These are phyloP conservation scores for Drosophila oshimai DNA, from an alignment of 1,140 invertebrate species.

Conservation along the genomic window DNA sequence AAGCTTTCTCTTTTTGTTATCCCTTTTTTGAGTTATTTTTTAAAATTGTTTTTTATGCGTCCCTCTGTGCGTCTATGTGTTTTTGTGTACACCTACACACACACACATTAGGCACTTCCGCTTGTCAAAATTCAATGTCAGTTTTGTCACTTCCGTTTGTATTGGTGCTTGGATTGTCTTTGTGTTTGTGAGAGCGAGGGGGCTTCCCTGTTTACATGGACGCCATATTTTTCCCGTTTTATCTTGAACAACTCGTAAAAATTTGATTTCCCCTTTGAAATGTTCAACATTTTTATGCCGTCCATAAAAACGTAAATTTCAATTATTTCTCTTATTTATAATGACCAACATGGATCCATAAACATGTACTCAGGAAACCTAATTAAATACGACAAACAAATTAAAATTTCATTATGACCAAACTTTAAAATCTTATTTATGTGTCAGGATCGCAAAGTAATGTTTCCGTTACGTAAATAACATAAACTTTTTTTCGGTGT, in stretches of 20 bases:
- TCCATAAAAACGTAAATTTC: conserved; percentile 36
- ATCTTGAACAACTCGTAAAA: conserved; percentile 45
- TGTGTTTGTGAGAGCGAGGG: conserved; percentile 10
- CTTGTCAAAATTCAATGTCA: conserved; percentile 81
- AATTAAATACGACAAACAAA: conserved; percentile 27
- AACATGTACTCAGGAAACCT: conserved; percentile 17
- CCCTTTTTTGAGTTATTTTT: conserved; percentile 34
- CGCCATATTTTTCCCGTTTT: conserved; percentile 55
- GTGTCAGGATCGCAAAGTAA: neutral
- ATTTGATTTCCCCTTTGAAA: conserved; percentile 30
- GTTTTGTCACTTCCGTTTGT: conserved; percentile 38
- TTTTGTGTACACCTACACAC: neutral
- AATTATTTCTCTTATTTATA: conserved; percentile 12
- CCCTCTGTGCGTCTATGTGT: neutral
- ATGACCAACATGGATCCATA: conserved; percentile 17
- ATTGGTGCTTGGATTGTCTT: conserved; percentile 22
- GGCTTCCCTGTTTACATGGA: conserved; percentile 26
- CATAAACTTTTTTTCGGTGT: neutral
- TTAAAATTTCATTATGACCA: too few species aligned
- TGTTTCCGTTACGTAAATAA: too few species aligned
- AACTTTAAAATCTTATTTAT: too few species aligned
- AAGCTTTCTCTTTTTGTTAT: conserved; percentile 77
- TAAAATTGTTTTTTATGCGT: conserved; percentile 9
- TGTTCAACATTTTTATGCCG: conserved; percentile 18
- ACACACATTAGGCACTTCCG: conserved; percentile 31